phyloP scores from a whole-genome alignment of 2,888 invertebrate genomes.

The Tenthredo notha region DNA sequence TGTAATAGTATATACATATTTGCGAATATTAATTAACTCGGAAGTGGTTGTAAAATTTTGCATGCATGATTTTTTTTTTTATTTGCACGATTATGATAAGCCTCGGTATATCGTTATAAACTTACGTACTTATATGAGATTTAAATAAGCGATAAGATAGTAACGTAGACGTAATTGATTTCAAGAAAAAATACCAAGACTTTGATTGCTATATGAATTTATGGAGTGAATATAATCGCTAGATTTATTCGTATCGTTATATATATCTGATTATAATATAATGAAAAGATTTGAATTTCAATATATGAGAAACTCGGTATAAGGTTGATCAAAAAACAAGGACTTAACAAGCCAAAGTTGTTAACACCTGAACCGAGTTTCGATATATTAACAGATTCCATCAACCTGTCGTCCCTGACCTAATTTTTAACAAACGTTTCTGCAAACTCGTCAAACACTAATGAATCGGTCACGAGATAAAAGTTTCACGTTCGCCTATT shows the following conservation, averaged over 20 bases:
- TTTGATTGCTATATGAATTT: not conserved
- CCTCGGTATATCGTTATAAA: too few species aligned
- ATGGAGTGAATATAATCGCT: not conserved
- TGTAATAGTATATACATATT: slow-evolving; percentile 1
- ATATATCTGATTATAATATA: not conserved
- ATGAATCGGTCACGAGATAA: slow-evolving; percentile 47
- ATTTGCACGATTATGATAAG: not conserved
- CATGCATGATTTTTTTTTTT: not conserved
- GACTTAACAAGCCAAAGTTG: slow-evolving; percentile 7
- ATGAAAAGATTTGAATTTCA: not conserved
- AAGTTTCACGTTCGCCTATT: slow-evolving; percentile 8
- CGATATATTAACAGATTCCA: slow-evolving; percentile 43
- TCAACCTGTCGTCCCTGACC: slow-evolving; percentile 50
- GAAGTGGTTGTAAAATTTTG: not conserved
- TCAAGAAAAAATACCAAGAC: not conserved
- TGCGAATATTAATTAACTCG: slow-evolving; percentile 18
- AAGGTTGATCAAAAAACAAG: not conserved
- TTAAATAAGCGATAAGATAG: not conserved
- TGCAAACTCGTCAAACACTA: slow-evolving; percentile 26
- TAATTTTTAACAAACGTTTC: slow-evolving; percentile 40
- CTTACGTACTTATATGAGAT: not conserved
- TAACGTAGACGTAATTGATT: not conserved
- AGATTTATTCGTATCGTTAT: not conserved
- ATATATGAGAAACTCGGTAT: not conserved
- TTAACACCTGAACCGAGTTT: slow-evolving; percentile 2